These are phyloP conservation scores for Noturus placidus DNA, from an alignment of 2,113 vertebrate genomes.

Conservation along the genomic window DNA sequence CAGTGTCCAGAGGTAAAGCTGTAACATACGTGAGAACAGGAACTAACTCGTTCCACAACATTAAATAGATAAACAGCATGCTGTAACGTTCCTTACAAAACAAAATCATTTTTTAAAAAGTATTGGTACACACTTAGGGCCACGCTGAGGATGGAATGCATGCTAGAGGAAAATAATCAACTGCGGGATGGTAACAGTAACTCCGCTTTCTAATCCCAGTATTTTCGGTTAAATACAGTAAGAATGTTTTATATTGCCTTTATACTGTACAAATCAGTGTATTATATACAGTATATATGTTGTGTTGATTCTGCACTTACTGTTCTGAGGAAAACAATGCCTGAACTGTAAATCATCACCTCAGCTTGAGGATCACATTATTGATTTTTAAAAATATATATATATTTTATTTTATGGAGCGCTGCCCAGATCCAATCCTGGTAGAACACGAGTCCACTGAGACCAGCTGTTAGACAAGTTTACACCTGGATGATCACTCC, in stretches of 20 bases:
- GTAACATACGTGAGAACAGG: no score
- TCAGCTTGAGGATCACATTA: neutral
- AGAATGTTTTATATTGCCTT: neutral
- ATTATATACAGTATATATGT: neutral
- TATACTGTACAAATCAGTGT: neutral
- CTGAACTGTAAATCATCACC: neutral
- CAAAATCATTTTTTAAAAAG: no score
- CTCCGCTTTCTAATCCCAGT: no score
- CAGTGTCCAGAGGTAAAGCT: no score
- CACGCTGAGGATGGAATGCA: no score
- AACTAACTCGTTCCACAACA: no score
- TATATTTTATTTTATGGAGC: neutral
- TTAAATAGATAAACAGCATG: no score
- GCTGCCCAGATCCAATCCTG: neutral
- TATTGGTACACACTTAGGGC: neutral
- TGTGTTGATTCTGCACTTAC: neutral
- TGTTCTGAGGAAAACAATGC: neutral
- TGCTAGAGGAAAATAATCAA: neutral
- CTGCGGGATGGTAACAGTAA: no score
- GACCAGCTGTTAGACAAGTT: neutral
- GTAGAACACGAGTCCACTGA: slow-evolving; percentile 2
- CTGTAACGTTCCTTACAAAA: neutral
- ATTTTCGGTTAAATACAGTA: no score
- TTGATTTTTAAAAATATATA: no score
- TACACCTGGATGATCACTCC: neutral